Percentiles rank a stretch among this genome's conserved stretches.
Conservation (phyloP, 2,888 invertebrate genomes). For the Pammene fasciana region DNA sequence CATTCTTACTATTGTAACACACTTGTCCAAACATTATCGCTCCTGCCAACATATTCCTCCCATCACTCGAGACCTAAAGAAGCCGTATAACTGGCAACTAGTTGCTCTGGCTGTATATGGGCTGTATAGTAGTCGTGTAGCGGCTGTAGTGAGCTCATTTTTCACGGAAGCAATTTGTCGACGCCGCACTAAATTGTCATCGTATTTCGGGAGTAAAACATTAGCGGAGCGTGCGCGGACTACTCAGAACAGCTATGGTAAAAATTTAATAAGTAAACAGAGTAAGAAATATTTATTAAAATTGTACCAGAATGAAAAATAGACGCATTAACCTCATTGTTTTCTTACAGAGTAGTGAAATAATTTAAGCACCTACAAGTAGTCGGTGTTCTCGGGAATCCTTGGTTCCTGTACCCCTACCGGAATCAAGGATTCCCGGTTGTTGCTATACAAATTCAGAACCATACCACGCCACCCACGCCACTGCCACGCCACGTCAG, state of each 20-base stretch:
- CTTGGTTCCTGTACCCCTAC: no score
- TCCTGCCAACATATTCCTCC: not conserved
- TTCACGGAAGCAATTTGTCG: conserved; percentile 56
- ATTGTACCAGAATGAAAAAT: not conserved
- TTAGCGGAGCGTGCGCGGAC: conserved; percentile 30
- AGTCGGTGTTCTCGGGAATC: no score
- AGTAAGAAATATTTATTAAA: not conserved
- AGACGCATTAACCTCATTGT: not conserved
- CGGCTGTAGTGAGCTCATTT: conserved; percentile 47
- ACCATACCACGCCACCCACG: no score
- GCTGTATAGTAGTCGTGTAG: conserved; percentile 19
- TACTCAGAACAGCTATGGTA: conserved; percentile 18
- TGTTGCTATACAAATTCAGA: no score
- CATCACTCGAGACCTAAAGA: conserved; percentile 7
- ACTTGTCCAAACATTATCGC: not conserved
- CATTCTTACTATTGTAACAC: not conserved
- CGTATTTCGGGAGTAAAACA: conserved; percentile 43
- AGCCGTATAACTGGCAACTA: conserved; percentile 34
- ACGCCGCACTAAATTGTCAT: conserved; percentile 52
- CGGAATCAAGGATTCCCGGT: no score
- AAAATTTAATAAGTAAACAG: not conserved
- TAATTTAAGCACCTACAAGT: not conserved
- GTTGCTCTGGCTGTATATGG: conserved; percentile 25
- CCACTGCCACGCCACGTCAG: no score
- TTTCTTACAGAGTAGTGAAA: not conserved